Evolutionary conservation across 2,888 invertebrate species (phyloP), one percentile per base, ranked within the genome.

Genomic region (Ormyrus pomaceus): DNA sequence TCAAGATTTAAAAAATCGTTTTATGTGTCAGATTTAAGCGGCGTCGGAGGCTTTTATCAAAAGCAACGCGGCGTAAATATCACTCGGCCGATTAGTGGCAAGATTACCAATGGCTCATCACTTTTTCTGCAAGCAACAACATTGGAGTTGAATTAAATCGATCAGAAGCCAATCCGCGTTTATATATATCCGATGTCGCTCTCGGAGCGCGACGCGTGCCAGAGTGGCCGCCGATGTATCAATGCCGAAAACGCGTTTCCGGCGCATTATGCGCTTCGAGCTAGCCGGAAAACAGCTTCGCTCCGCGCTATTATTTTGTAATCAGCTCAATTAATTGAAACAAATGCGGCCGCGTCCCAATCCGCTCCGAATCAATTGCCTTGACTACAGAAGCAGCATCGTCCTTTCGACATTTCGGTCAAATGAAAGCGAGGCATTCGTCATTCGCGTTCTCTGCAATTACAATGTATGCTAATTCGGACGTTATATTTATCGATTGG

Each of bases 291-390:
- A 70, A 70, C 56, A 45, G 64, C 62, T 70, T 64, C 53, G 71
- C 58, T 59, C 58, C 59, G 65, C 71, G 65, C 58, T 59, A 64
- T 74, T 70, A 74, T 69, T 68, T 50, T 34, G 68, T 58, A 76
- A 80, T 76, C 61, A 76, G 62, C 68, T 61, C 71, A 61, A 80
- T 80, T 70, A 76, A 80, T 71, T 80, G 62, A 68, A 80, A 80
- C 59, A 13, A 62, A 46, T 69, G 48, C n/a, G 46, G 19, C 46
- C 53, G 68, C 45, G 48, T n/a, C 45, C 55, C 8, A 65, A 10
- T 50, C 64, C 50, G 48, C 48, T 6, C 34, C 34, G 53, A 66
- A 72, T 69, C 66, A 69, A 62, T 73, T 45, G 19, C 55, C 56
- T 62, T 78, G 34, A 34, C 34, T 34, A 34, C 4, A 34, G 34